These are phyloP conservation scores for Labia minor DNA, from an alignment of 2,888 invertebrate species.

Conservation along the genomic window DNA sequence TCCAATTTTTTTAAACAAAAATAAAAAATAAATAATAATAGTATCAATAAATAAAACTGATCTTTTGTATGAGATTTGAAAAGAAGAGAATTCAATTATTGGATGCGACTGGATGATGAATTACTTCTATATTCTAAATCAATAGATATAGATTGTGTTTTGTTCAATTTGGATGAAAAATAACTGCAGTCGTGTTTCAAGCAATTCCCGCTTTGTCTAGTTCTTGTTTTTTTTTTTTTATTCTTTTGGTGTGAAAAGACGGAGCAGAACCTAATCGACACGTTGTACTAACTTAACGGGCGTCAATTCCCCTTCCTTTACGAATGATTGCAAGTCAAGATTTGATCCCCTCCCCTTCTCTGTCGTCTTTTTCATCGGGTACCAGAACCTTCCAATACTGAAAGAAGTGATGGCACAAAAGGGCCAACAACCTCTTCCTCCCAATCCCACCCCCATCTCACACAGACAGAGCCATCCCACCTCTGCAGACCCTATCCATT, in stretches of 20 bases:
- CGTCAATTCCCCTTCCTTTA: not conserved
- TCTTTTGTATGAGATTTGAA: too few species aligned
- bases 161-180: not conserved
- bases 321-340: conserved; percentile 13
- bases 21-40: too few species aligned
- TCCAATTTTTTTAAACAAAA: too few species aligned
- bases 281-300: conserved; percentile 7
- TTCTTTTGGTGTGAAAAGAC: not conserved
- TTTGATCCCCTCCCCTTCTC: not conserved
- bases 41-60: too few species aligned
- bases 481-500: not conserved
- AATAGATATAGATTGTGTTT: too few species aligned
- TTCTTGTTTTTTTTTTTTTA: not conserved
- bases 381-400: not conserved
- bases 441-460: too few species aligned
- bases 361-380: conserved; percentile 2
- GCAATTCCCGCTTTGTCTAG: not conserved
- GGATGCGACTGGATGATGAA: too few species aligned
- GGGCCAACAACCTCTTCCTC: not conserved
- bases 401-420: not conserved
- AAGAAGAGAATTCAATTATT: too few species aligned
- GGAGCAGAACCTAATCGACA: conserved; percentile 4
- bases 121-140: too few species aligned
- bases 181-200: not conserved
- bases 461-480: too few species aligned